These are phyloP conservation scores for Acridotheres tristis DNA, from an alignment of 2,797 vertebrate genomes.

Conservation along the genomic window DNA sequence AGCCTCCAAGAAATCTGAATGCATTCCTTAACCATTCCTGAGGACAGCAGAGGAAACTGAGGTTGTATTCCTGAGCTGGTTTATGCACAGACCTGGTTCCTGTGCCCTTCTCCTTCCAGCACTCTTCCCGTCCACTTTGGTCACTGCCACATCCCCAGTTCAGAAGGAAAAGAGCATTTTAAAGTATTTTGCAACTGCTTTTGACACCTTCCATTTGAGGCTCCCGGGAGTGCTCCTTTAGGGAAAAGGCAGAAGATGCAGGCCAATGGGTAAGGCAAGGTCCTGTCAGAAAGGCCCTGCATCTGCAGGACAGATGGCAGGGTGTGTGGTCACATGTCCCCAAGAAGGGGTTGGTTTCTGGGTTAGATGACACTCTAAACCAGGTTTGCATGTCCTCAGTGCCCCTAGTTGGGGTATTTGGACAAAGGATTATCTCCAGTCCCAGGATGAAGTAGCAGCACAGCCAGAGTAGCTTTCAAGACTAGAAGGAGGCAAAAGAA, in stretches of 20 bases:
- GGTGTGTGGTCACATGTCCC: background rate
- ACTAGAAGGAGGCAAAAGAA: background rate
- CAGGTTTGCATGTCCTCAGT: background rate
- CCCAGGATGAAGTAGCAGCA: background rate
- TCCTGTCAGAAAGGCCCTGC: background rate
- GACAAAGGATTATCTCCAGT: background rate
- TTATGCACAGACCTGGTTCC: background rate
- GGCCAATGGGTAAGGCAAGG: background rate
- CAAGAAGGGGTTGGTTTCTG: background rate
- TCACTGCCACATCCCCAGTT: background rate
- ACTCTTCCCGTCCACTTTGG: background rate
- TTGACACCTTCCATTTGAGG: background rate
- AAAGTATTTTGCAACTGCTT: background rate
- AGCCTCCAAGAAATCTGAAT: background rate
- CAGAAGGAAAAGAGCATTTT: background rate
- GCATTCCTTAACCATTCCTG: background rate
- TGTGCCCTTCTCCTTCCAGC: background rate
- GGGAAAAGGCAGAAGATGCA: background rate
- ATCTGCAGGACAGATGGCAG: background rate
- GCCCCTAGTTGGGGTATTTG: background rate
- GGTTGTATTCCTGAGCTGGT: background rate
- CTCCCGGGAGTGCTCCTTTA: accelerated
- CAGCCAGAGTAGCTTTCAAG: background rate
- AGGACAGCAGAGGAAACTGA: background rate
- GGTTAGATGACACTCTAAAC: background rate